Conservation (phyloP, 2,113 vertebrate genomes). For the Macaca fascicularis region DNA sequence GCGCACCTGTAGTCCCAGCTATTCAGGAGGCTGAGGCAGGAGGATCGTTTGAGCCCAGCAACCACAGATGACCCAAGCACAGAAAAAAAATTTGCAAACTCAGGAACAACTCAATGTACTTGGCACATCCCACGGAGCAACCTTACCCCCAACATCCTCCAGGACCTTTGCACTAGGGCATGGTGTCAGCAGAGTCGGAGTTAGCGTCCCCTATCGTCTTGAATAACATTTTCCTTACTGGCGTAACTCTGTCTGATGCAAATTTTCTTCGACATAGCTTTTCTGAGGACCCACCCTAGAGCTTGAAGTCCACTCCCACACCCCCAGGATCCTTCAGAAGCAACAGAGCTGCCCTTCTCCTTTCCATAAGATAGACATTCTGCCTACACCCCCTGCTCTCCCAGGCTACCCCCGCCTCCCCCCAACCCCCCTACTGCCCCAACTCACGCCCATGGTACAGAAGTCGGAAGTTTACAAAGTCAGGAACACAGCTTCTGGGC, state of each 20-base stretch:
- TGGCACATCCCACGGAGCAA: fast-evolving
- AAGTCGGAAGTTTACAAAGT: not conserved
- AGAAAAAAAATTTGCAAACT: not conserved
- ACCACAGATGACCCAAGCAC: not conserved
- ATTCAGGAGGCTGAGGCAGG: no score
- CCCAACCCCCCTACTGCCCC: no score
- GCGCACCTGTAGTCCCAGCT: no score
- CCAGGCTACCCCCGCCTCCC: not conserved
- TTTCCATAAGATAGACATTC: not conserved
- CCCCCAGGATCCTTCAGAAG: not conserved
- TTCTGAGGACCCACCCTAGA: not conserved
- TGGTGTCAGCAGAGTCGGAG: no score
- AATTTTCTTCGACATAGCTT: not conserved
- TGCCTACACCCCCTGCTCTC: fast-evolving
- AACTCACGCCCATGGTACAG: not conserved
- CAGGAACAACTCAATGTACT: not conserved
- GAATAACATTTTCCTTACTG: not conserved
- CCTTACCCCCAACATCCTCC: not conserved
- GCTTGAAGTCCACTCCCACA: not conserved
- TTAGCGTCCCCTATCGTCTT: not conserved
- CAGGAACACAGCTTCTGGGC: not conserved
- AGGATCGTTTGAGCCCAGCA: not conserved
- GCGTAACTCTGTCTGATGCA: not conserved
- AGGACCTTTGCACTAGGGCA: not conserved
- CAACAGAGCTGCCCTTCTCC: no score